These are phyloP conservation scores for Drosophila nebulosa DNA, from an alignment of 1,140 invertebrate genomes.

Conservation along the genomic window DNA sequence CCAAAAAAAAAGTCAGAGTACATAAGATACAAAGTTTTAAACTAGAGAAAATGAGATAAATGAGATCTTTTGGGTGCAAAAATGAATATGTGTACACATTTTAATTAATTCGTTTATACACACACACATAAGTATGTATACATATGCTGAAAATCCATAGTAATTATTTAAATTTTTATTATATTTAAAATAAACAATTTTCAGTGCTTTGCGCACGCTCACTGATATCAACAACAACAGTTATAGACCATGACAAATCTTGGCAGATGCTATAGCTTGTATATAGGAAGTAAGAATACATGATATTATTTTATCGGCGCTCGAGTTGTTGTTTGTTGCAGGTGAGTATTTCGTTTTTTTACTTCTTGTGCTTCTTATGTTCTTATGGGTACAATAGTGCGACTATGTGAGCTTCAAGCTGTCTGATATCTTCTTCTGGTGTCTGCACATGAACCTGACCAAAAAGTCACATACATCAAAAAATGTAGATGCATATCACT, in stretches of 20 bases:
- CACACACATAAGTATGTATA: neutral
- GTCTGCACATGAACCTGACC: constrained; percentile 43
- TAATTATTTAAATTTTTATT: neutral
- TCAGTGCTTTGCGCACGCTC: neutral
- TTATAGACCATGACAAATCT: constrained; percentile 9
- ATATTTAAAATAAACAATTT: neutral
- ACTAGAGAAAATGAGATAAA: too few relatives aligned
- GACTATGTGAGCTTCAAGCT: constrained; percentile 60
- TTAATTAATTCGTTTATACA: neutral
- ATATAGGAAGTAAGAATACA: constrained; percentile 55
- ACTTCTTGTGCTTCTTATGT: constrained; percentile 62
- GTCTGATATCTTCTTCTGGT: constrained; percentile 71
- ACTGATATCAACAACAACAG: constrained; percentile 1
- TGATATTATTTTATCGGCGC: constrained; percentile 64
- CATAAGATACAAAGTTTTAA: neutral
- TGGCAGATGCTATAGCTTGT: neutral
- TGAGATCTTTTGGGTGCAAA: neutral
- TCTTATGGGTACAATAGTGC: constrained; percentile 13
- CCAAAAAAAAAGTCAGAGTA: neutral
- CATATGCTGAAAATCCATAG: neutral
- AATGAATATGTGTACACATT: neutral
- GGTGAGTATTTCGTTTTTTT: constrained; percentile 62
- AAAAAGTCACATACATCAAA: constrained; percentile 65
- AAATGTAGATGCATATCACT: constrained; percentile 9
- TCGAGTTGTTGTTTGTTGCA: constrained; percentile 60